Evolutionary conservation across 2,797 vertebrate species (phyloP).

Genomic region (Heliangelus exortis): DNA sequence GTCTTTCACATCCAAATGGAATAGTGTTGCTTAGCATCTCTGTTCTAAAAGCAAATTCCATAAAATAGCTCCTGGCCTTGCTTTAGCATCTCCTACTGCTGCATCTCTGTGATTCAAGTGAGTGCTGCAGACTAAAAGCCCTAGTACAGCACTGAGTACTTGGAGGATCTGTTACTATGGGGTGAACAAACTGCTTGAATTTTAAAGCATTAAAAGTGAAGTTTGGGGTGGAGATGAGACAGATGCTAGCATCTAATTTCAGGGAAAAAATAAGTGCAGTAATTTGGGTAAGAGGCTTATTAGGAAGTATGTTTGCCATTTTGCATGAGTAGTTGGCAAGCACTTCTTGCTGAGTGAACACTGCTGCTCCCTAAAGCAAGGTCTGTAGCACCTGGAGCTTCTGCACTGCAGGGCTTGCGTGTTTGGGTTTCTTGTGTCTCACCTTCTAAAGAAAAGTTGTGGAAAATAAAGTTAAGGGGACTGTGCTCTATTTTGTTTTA

Average conservation of each 20-base stretch:
- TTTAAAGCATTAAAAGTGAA: neutral
- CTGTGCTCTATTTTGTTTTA: neutral
- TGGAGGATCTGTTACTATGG: neutral
- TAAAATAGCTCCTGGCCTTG: neutral
- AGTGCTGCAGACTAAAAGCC: neutral
- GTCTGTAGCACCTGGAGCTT: neutral
- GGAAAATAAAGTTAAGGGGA: neutral
- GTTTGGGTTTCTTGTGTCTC: neutral
- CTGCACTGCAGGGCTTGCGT: neutral
- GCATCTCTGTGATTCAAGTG: neutral
- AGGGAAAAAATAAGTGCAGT: neutral
- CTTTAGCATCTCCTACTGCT: neutral
- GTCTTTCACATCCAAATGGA: neutral
- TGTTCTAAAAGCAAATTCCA: neutral
- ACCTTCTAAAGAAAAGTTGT: neutral
- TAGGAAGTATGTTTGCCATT: neutral
- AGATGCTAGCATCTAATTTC: neutral
- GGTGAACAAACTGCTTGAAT: neutral
- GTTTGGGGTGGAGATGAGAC: rapidly evolving
- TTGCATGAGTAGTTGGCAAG: neutral
- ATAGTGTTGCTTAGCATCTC: neutral
- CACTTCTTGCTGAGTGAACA: neutral
- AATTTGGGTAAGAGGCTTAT: neutral
- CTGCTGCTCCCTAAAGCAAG: neutral
- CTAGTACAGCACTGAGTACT: neutral